phyloP scores from a whole-genome alignment of 2,888 invertebrate genomes.

The Caenorhabditis sp. region DNA sequence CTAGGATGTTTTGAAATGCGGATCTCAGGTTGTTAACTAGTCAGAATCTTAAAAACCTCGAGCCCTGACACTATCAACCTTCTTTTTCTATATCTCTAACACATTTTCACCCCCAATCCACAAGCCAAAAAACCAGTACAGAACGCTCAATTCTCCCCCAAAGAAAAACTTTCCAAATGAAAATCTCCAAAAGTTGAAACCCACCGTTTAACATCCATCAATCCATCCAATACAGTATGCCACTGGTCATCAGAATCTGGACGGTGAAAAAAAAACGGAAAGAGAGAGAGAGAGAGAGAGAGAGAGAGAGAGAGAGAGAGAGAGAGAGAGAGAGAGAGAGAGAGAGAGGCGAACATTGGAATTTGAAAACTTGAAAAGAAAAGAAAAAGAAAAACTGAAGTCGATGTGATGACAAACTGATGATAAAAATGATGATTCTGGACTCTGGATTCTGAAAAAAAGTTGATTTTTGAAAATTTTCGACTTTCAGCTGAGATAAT shows the following conservation, averaged over 20 bases:
- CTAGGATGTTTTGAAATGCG: too few species aligned
- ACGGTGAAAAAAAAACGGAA: conserved; percentile 1
- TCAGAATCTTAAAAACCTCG: too few species aligned
- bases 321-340: background rate
- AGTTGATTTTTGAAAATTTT: too few species aligned
- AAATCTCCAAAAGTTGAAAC: background rate
- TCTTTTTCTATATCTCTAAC: too few species aligned
- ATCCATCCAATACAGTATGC: conserved; percentile 6
- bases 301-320: background rate
- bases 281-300: background rate
- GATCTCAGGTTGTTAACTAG: too few species aligned
- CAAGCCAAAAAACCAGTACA: background rate
- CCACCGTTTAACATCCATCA: background rate
- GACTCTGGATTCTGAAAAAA: too few species aligned
- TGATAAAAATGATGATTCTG: too few species aligned
- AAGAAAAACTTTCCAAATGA: background rate
- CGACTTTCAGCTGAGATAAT: too few species aligned
- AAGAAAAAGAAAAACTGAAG: background rate
- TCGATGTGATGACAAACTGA: too few species aligned
- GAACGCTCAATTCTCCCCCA: background rate
- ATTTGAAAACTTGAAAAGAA: conserved; percentile 6
- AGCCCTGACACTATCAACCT: too few species aligned
- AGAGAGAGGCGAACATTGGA: background rate
- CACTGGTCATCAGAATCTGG: conserved; percentile 11
- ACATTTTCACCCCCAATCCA: background rate